These are phyloP conservation scores for Pogoniulus pusillus DNA, from an alignment of 2,797 vertebrate genomes.

Conservation along the genomic window DNA sequence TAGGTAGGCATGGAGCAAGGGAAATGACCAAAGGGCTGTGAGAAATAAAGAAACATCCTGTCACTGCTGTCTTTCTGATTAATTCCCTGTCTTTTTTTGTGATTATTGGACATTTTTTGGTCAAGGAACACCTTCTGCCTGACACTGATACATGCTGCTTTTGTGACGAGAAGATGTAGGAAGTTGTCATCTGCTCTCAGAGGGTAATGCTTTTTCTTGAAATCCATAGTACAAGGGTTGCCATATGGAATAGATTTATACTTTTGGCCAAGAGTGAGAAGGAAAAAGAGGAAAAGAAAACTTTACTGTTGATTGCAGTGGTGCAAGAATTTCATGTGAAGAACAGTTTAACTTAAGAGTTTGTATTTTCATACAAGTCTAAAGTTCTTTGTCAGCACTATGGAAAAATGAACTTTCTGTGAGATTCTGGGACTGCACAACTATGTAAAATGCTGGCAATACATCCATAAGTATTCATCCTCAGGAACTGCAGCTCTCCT, in stretches of 20 bases:
- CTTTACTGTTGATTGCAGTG: not conserved
- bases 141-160: conserved; percentile 27
- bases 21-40: conserved; percentile 40
- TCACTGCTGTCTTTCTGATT: conserved; percentile 51
- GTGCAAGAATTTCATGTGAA: not conserved
- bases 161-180: conserved; percentile 29
- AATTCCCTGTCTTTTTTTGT: conserved; percentile 45
- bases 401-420: not conserved
- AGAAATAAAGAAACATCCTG: conserved; percentile 49
- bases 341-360: not conserved
- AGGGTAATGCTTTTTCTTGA: not conserved
- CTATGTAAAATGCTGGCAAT: not conserved
- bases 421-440: not conserved
- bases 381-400: not conserved
- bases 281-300: not conserved
- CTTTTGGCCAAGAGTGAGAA: not conserved
- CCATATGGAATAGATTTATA: not conserved
- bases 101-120: conserved; percentile 61
- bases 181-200: not conserved
- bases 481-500: not conserved
- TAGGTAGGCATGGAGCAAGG: conserved; percentile 28
- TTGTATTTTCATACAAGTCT: not conserved
- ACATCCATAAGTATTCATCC: accelerated
- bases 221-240: not conserved
- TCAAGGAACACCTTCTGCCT: conserved; percentile 42